Evolutionary conservation across 2,888 invertebrate species (phyloP).

Genomic region (Ferrisia virgata): DNA sequence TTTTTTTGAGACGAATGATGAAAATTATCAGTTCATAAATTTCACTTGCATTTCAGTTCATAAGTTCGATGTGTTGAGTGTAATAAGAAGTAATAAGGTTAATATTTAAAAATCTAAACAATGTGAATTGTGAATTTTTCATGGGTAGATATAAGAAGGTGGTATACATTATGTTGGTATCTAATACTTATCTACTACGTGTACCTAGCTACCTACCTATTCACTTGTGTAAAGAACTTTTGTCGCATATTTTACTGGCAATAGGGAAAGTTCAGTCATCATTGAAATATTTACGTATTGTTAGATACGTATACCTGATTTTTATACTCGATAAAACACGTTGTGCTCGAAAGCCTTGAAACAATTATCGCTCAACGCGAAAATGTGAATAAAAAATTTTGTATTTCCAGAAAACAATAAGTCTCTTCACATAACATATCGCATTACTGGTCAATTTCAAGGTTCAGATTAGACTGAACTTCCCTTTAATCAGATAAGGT

Average conservation of each 20-base stretch:
- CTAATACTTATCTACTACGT: no score
- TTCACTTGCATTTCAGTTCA: no score
- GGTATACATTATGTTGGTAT: no score
- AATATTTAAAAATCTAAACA: no score
- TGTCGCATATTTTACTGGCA: background rate
- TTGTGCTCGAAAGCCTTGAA: background rate
- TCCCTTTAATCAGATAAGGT: conserved; percentile 4
- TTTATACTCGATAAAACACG: background rate
- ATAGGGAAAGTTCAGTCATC: background rate
- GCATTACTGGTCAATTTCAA: conserved; percentile 21
- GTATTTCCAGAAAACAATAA: conserved; percentile 25
- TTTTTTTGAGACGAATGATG: no score
- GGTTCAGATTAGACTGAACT: background rate
- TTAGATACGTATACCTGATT: no score
- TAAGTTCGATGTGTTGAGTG: no score
- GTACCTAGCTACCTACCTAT: background rate
- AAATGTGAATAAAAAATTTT: background rate
- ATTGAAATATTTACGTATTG: background rate
- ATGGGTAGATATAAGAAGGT: no score
- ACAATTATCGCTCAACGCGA: background rate
- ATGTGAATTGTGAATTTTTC: no score
- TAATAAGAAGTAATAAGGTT: no score
- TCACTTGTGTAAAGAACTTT: background rate
- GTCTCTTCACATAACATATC: conserved; percentile 21
- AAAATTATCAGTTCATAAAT: no score